These are phyloP conservation scores for Anthrax anthrax DNA, from an alignment of 2,888 invertebrate species.

Conservation along the genomic window DNA sequence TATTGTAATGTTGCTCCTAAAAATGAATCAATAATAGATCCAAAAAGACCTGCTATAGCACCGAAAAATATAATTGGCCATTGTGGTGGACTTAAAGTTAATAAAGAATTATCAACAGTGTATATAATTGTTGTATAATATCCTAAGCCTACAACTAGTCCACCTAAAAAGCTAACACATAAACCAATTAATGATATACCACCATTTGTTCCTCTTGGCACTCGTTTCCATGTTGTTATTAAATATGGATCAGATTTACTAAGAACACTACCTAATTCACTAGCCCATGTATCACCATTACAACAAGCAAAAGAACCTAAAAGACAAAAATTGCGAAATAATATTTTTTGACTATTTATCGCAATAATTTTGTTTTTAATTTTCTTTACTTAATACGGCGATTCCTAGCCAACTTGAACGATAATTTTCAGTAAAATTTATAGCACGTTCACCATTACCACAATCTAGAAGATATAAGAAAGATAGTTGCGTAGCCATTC, in stretches of 20 bases:
- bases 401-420: conserved; percentile 70
- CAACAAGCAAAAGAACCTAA: conserved; percentile 60
- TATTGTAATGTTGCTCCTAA: conserved; percentile 77
- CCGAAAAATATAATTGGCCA: conserved; percentile 66
- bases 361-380: not conserved
- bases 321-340: not conserved
- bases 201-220: conserved; percentile 81
- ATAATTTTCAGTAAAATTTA: conserved; percentile 62
- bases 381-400: conserved; percentile 50
- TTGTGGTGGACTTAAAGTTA: conserved; percentile 51
- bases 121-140: conserved; percentile 55
- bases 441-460: conserved; percentile 60
- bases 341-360: too few relatives aligned
- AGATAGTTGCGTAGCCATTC: conserved; percentile 69
- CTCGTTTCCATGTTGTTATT: conserved; percentile 55
- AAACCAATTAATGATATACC: conserved; percentile 56
- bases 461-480: conserved; percentile 65
- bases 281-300: conserved; percentile 85
- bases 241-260: conserved; percentile 53
- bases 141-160: conserved; percentile 50
- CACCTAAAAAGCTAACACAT: conserved; percentile 36
- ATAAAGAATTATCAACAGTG: conserved; percentile 42
- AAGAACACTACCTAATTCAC: conserved; percentile 69
- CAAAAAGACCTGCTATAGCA: conserved; percentile 58
- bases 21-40: conserved; percentile 69